phyloP scores from a whole-genome alignment of 2,113 vertebrate species.

The Osmerus eperlanus region DNA sequence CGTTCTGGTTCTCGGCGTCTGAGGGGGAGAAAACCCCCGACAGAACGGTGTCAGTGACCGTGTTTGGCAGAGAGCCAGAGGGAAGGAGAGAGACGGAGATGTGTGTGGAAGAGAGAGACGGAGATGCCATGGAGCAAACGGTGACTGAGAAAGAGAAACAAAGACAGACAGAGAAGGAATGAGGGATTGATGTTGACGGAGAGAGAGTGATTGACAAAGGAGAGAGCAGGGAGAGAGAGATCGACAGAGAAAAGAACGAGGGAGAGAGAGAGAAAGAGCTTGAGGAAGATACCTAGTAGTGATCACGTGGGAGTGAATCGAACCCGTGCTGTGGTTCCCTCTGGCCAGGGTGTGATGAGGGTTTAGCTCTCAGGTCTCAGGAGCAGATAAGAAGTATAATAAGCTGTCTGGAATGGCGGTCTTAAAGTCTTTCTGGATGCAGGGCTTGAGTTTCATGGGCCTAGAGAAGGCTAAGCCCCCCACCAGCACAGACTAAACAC shows the following conservation, averaged over 20 bases:
- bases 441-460: slow-evolving; percentile 62
- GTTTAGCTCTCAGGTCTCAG: slow-evolving; percentile 53
- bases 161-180: no score
- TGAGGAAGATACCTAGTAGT: slow-evolving; percentile 29
- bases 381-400: slow-evolving; percentile 64
- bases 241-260: not conserved
- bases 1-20: slow-evolving; percentile 56
- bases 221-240: no score
- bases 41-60: not conserved
- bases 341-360: slow-evolving; percentile 34
- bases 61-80: slow-evolving; percentile 66
- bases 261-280: slow-evolving; percentile 1
- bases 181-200: no score
- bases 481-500: slow-evolving; percentile 73
- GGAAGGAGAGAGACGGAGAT: not conserved
- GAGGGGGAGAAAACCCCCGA: not conserved
- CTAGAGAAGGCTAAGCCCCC: slow-evolving; percentile 59
- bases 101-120: no score
- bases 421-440: slow-evolving; percentile 59
- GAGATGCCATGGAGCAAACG: no score
- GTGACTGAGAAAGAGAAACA: no score
- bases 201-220: no score
- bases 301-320: slow-evolving; percentile 31
- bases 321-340: slow-evolving; percentile 37
- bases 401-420: slow-evolving; percentile 57